These are phyloP conservation scores for Andrena trimmerana DNA, from an alignment of 2,888 invertebrate species.

Conservation along the genomic window DNA sequence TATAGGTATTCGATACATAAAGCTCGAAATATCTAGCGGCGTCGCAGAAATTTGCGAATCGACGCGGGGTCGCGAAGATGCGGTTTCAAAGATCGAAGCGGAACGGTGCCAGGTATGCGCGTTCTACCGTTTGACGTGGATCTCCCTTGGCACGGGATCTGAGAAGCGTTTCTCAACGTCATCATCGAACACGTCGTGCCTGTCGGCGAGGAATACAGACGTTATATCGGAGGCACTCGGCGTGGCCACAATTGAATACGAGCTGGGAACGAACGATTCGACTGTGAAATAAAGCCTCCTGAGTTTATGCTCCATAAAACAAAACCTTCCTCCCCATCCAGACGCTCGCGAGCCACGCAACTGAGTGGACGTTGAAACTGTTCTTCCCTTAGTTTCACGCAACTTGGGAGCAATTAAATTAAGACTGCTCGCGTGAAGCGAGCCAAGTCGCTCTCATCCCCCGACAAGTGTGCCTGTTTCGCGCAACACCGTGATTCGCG, in stretches of 20 bases:
- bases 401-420: constrained; percentile 24
- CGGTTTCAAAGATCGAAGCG: constrained; percentile 11
- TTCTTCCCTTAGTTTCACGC: neutral
- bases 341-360: neutral
- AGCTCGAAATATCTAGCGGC: neutral
- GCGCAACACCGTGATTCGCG: no score
- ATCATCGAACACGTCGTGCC: constrained; percentile 44
- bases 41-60: constrained; percentile 36
- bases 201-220: constrained; percentile 50
- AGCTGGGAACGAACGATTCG: neutral
- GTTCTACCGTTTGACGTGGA: constrained; percentile 45
- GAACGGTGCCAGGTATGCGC: constrained; percentile 19
- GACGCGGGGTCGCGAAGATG: neutral
- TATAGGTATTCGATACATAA: no score
- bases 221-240: constrained; percentile 45
- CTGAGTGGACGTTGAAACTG: neutral
- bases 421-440: constrained; percentile 12
- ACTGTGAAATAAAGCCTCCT: constrained; percentile 5
- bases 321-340: neutral
- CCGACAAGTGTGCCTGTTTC: neutral
- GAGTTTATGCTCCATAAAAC: neutral
- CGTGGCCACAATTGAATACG: constrained; percentile 58
- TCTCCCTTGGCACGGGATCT: constrained; percentile 47
- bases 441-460: constrained; percentile 3
- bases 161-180: constrained; percentile 62